Evolutionary conservation across 1,140 invertebrate species (phyloP).

Genomic region (Drosophila ohnishii): DNA sequence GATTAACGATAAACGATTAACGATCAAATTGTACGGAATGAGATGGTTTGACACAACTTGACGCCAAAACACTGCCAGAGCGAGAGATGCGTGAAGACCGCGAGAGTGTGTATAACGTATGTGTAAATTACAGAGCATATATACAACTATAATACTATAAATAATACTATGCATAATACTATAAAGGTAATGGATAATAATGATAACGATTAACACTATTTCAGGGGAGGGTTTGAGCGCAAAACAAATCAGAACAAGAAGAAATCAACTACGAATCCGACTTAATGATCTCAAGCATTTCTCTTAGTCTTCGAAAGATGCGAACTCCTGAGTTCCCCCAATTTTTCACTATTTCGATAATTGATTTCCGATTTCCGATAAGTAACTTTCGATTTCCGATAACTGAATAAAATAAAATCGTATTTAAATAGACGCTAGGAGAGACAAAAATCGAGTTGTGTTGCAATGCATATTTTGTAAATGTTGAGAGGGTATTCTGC

Average conservation of each 20-base stretch:
- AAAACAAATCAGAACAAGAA: slow-evolving; percentile 23
- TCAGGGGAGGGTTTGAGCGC: slow-evolving; percentile 35
- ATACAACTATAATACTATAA: slow-evolving; percentile 37
- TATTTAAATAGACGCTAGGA: slow-evolving; percentile 28
- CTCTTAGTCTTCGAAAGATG: slow-evolving; percentile 22
- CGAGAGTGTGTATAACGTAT: slow-evolving; percentile 62
- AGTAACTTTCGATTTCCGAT: slow-evolving; percentile 5
- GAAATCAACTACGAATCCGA: slow-evolving; percentile 39
- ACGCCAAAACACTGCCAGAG: slow-evolving; percentile 83
- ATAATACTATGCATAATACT: slow-evolving; percentile 5
- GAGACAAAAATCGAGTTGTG: slow-evolving; percentile 19
- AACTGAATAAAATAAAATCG: slow-evolving; percentile 14
- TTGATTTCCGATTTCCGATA: slow-evolving; percentile 7
- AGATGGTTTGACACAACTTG: slow-evolving; percentile 82
- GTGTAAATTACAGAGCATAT: slow-evolving; percentile 63
- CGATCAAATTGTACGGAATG: slow-evolving; percentile 77
- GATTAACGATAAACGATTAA: slow-evolving; percentile 56
- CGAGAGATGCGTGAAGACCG: slow-evolving; percentile 59
- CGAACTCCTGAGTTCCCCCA: slow-evolving; percentile 5
- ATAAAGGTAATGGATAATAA: slow-evolving; percentile 26
- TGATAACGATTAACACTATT: slow-evolving; percentile 38
- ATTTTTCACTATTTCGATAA: slow-evolving; percentile 4
- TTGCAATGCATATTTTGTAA: slow-evolving; percentile 41
- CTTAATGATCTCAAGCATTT: slow-evolving; percentile 51
- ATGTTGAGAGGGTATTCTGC: slow-evolving; percentile 40